Base-by-base conservation (phyloP, 2,888 invertebrate species). In the Zhuqinia jingwanae region DNA sequence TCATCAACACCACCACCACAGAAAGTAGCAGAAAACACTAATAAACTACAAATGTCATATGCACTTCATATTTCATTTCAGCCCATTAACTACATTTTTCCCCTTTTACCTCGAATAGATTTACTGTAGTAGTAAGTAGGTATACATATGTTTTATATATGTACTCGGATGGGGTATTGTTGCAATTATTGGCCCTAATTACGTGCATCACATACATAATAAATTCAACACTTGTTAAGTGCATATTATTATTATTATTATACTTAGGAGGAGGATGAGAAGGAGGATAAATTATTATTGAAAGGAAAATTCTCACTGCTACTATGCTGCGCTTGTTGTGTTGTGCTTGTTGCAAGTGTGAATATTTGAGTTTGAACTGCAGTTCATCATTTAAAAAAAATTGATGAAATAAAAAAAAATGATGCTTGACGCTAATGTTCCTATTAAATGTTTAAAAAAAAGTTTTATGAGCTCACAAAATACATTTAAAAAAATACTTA, bases 131-230 rank as follows among this genome's bases (percentile, higher is more conserved):
- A 30, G n/a, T 45, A 20, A 6, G 17, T 70, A 47, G 47, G 47
- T 36, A 3, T 36, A 36, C 3, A 68, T 63, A 63, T 13, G n/a
- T n/a, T 8, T 36, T 22, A 65, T 36, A 17, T 30, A 10, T 68
- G 68, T 22, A 68, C 36, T 36, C 36, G 3, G 36, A 45, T 45
- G 11, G 10, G 20, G 22, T 47, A 22, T 25, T 50, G 47, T 25
- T 70, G 36, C 47, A 70, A 70, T 70, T 70, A 70, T 36, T 36
- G 36, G 70, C 17, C 70, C 70, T 70, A 70, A 70, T 70, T 70
- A 70, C 70, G 70, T 70, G 70, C 70, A 70, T 47, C 25, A 70
- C 47, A 70, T 70, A 11, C 25, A 47, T 70, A 70, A 25, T 47
- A 70, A 70, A 45, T 70, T n/a, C 47, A 17, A 27, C n/a, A 22